Evolutionary conservation across 2,888 invertebrate species (phyloP), one percentile per base, ranked within the genome.

Genomic region (Allygus modestus): DNA sequence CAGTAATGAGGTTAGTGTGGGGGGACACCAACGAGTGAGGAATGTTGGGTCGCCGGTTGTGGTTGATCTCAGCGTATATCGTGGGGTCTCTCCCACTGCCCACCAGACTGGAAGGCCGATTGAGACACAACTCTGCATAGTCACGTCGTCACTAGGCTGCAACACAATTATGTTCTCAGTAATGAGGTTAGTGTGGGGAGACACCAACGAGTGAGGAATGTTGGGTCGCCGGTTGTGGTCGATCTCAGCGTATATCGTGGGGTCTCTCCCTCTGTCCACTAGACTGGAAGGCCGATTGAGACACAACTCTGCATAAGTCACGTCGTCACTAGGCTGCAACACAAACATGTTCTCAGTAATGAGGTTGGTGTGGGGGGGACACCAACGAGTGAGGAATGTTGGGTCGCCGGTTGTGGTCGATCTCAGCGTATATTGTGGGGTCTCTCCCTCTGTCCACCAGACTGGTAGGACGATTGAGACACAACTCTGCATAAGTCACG

Each of bases 221-320:
- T 58, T 79, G 15, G 84, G 84, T 17, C 84, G 91, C 87, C 93
- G 92, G 88, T 92, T 92, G 89, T 94, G 94, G 90, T 95, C 95
- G 90, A 95, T 95, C 91, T 95, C 94, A 85, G 95, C 95, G 90
- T 95, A 95, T 89, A 95, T 93, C 88, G 94, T 94, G 82, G 94
- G 92, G 89, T 95, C 94, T 88, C 94, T 94, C 94, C 88, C 94
- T 91, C 92, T 87, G 85, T 65, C 69, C 65, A 92, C 92, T 84
- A 92, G 89, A 65, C 92, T 92, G 84, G 92, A 92, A 28, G 93
- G 92, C 82, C 92, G 91, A 23, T 91, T 91, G 84, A 93, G 90
- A 87, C 93, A 92, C 87, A 93, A 90, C 89, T 94, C 94, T 65
- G 93, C 93, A 89, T 94, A 94, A 81, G 93, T 93, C 87, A 93